Percentiles rank a stretch among this genome's conserved stretches.
Evolutionary conservation across 2,888 invertebrate species (phyloP).

Genomic region (Notodonta dromedarius): DNA sequence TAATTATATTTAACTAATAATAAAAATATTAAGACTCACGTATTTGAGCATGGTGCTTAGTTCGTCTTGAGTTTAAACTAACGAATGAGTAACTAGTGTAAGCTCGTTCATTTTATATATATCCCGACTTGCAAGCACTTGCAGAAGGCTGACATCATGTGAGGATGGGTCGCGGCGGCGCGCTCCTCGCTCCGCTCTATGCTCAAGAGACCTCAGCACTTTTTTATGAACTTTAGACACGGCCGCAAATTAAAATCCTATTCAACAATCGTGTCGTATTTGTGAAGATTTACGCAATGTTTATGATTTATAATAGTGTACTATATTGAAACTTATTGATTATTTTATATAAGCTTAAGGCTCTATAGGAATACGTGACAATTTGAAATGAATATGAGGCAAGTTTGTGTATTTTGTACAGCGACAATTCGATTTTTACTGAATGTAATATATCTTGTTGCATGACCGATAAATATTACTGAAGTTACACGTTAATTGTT

Average conservation of each 20-base stretch:
- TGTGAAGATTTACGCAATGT: conserved; percentile 20
- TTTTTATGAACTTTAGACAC: conserved; percentile 58
- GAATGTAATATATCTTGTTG: too few relatives aligned
- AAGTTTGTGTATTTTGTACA: too few relatives aligned
- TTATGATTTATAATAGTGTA: not conserved
- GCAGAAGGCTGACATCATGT: conserved; percentile 73
- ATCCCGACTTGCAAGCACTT: conserved; percentile 69
- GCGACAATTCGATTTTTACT: too few relatives aligned
- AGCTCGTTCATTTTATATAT: conserved; percentile 78
- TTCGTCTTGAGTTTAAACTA: conserved; percentile 78
- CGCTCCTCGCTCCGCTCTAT: conserved; percentile 47
- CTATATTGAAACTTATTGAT: not conserved
- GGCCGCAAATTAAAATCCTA: conserved; percentile 39
- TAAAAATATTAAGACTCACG: conserved; percentile 62
- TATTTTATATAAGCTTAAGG: too few relatives aligned
- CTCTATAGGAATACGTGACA: too few relatives aligned
- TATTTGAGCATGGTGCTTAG: conserved; percentile 80
- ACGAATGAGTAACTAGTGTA: conserved; percentile 79
- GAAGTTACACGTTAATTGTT: too few relatives aligned
- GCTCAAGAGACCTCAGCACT: conserved; percentile 47
- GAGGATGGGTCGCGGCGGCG: conserved; percentile 60
- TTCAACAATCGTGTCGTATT: conserved; percentile 33
- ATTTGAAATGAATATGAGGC: too few relatives aligned
- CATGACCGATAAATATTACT: too few relatives aligned
- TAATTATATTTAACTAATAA: conserved; percentile 34